phyloP scores from a whole-genome alignment of 2,113 vertebrate species.

The Pelodiscus sinensis region DNA sequence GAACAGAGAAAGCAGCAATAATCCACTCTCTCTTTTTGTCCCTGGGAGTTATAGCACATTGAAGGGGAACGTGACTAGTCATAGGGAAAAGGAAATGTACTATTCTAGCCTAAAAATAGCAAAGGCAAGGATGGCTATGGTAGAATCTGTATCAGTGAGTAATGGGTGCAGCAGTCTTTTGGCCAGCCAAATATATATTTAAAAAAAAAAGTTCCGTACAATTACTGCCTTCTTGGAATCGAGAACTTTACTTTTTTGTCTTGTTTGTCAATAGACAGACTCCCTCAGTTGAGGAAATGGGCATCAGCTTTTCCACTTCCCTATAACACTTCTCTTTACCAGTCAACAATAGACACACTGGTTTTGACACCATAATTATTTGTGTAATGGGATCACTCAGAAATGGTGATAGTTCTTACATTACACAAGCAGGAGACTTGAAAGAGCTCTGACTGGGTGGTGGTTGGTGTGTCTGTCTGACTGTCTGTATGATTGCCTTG shows the following conservation, averaged over 20 bases:
- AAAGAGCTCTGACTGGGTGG: neutral
- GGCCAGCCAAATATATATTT: neutral
- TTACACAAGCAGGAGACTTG: neutral
- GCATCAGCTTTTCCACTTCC: neutral
- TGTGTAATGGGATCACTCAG: neutral
- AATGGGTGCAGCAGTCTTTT: neutral
- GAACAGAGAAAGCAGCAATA: neutral
- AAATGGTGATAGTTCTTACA: neutral
- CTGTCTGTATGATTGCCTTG: neutral
- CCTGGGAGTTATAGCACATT: neutral
- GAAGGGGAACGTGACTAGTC: neutral
- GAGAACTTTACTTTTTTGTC: neutral
- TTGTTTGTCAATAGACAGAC: neutral
- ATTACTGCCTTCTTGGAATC: neutral
- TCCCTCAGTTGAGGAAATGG: neutral
- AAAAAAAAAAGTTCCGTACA: neutral
- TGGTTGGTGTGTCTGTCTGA: neutral
- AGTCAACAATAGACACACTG: neutral
- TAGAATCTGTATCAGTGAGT: neutral
- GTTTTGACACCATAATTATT: neutral
- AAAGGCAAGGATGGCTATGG: neutral
- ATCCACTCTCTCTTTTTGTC: accelerated
- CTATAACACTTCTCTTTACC: neutral
- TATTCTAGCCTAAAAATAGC: neutral
- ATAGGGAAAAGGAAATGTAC: neutral